Percentiles rank a stretch among this genome's conserved stretches.
Conservation (phyloP, 23 tunicate species). For the Ascidia mentula region DNA sequence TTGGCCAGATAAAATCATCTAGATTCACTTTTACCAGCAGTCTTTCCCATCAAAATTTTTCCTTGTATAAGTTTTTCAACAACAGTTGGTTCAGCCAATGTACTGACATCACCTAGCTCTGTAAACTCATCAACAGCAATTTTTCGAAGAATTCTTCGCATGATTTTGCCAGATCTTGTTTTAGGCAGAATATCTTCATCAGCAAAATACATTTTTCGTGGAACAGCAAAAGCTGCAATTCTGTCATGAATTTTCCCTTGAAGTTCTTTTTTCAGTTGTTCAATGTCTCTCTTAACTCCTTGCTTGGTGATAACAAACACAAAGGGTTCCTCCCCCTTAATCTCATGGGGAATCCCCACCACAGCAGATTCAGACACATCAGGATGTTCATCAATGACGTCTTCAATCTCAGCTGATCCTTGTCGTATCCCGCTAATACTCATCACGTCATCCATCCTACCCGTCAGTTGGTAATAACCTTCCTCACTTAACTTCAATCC, state of each 20-base stretch:
- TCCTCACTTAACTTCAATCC: conserved; percentile 48
- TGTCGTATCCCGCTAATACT: conserved; percentile 96
- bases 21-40: neutral
- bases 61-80: conserved; percentile 55
- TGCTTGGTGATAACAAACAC: conserved; percentile 80
- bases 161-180: conserved; percentile 97
- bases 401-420: conserved; percentile 98
- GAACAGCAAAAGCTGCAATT: conserved; percentile 93
- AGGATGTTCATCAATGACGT: conserved; percentile 74
- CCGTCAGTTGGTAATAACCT: conserved; percentile 90
- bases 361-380: conserved; percentile 98
- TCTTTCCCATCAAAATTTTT: conserved; percentile 1
- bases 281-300: conserved; percentile 24
- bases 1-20: neutral
- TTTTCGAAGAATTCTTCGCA: conserved; percentile 90
- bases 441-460: conserved; percentile 97
- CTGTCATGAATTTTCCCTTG: conserved; percentile 30
- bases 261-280: conserved; percentile 35
- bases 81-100: conserved; percentile 90
- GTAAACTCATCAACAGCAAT: conserved; percentile 71
- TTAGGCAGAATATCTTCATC: conserved; percentile 77
- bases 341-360: conserved; percentile 83
- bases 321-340: conserved; percentile 92
- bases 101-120: conserved; percentile 88
- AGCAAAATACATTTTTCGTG: conserved; percentile 28